Base-by-base conservation (phyloP, 1,140 invertebrate genomes). In the Penaeus chinensis region DNA sequence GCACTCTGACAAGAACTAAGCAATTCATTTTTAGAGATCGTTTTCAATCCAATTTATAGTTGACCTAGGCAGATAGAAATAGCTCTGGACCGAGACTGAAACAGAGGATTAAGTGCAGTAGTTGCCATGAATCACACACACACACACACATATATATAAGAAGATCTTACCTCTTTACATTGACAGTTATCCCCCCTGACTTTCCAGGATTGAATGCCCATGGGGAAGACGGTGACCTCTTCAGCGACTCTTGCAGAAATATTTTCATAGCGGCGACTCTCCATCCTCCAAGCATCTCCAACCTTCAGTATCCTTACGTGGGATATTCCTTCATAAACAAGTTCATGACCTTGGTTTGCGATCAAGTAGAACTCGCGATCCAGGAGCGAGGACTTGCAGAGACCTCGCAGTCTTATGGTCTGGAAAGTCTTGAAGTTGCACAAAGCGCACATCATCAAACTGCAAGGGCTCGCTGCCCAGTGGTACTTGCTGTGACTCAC, bases 391-490 rank as follows among this genome's bases (percentile, higher is more conserved):
- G 71, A 42, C 32, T 27, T 77, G 42, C 86, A 87, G 10, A 87
- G 80, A 16, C 86, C 86, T 16, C 86, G 80, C 32, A 87, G 37
- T 13, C 86, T 66, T 81, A 83, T 47, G 22, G 65, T 54, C 19
- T 80, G 86, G 37, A 77, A 37, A 3, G 80, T 77, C n/a, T 80
- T 87, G 22, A 87, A 83, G 71, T 83, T 87, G 42, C 86, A 87
- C 4, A 87, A 19, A 11, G 82, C 60, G 13, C 86, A 87, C 3
- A 79, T 65, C 47, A 78, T 61, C 16, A 87, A 78, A 13, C 83
- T 81, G 65, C 86, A 87, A 11, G 86, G 60, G 22, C 69, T 65
- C 11, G 86, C 86, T 19, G 86, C 74, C 86, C 86, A 87, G 32
- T 87, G 76, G 61, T 87, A 87, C 0, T 24, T 24, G 54, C 66